Evolutionary conservation across 1,140 invertebrate genomes (phyloP).

Genomic region (Epicauta chinensis): DNA sequence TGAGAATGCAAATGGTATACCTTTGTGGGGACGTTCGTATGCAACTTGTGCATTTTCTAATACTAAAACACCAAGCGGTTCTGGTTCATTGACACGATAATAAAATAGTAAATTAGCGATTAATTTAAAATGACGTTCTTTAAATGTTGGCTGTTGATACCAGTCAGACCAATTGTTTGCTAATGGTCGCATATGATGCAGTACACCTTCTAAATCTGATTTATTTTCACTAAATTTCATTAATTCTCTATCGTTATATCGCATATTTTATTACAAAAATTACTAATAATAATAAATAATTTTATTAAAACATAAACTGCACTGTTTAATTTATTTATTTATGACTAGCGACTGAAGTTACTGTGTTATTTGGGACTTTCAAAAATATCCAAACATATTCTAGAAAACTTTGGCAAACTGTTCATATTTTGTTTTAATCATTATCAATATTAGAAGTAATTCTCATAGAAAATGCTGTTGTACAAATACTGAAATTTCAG

Average conservation of each 20-base stretch:
- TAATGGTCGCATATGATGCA: slow-evolving; percentile 39
- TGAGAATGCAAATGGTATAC: slow-evolving; percentile 40
- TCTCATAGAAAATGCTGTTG: no score
- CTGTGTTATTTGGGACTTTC: no score
- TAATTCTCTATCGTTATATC: slow-evolving; percentile 40
- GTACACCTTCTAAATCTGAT: slow-evolving; percentile 35
- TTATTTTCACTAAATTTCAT: slow-evolving; percentile 29
- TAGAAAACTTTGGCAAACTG: no score
- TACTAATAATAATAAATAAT: no score
- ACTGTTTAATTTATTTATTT: no score
- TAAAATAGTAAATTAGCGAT: slow-evolving; percentile 39
- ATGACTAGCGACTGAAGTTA: no score
- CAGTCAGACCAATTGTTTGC: slow-evolving; percentile 40
- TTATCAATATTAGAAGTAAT: no score
- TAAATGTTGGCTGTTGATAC: slow-evolving; percentile 40
- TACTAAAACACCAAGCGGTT: slow-evolving; percentile 37
- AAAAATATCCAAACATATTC: no score
- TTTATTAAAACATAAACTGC: no score
- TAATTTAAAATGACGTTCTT: slow-evolving; percentile 40
- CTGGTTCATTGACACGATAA: slow-evolving; percentile 35
- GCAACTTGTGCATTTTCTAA: slow-evolving; percentile 40
- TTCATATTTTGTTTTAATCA: no score
- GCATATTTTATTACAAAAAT: slow-evolving; percentile 23
- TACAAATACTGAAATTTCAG: no score
- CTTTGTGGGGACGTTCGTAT: slow-evolving; percentile 36